These are phyloP conservation scores for Ornithoptera priamus DNA, from an alignment of 2,888 invertebrate species.

Conservation along the genomic window DNA sequence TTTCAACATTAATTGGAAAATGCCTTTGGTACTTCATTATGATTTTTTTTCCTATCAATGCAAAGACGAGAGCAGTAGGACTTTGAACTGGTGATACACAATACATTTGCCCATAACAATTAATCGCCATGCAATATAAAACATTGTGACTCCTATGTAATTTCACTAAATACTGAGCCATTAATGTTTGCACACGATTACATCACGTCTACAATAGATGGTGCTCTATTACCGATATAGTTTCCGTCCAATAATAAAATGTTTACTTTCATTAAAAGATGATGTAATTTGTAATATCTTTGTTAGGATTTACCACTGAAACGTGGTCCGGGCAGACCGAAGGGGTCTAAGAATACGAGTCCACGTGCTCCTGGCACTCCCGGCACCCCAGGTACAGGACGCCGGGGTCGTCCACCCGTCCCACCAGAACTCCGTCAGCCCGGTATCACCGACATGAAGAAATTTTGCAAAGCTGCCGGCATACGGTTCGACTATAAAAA, in stretches of 20 bases:
- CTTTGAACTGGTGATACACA: too few relatives aligned
- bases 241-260: not conserved
- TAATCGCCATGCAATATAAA: too few relatives aligned
- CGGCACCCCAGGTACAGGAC: slow-evolving; percentile 42
- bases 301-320: slow-evolving; percentile 56
- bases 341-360: slow-evolving; percentile 60
- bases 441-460: slow-evolving; percentile 76
- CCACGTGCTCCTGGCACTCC: slow-evolving; percentile 36
- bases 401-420: slow-evolving; percentile 69
- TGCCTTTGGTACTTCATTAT: not conserved
- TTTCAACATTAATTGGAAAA: not conserved
- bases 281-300: not conserved
- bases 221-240: not conserved
- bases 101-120: too few relatives aligned
- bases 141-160: too few relatives aligned
- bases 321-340: slow-evolving; percentile 68
- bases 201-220: not conserved
- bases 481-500: slow-evolving; percentile 76
- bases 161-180: too few relatives aligned
- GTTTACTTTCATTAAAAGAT: not conserved
- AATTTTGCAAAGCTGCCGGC: slow-evolving; percentile 75
- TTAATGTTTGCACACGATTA: too few relatives aligned
- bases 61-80: not conserved
- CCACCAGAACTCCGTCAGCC: slow-evolving; percentile 70
- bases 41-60: not conserved